Conservation (phyloP, 2,113 vertebrate species). For the Macaca mulatta region DNA sequence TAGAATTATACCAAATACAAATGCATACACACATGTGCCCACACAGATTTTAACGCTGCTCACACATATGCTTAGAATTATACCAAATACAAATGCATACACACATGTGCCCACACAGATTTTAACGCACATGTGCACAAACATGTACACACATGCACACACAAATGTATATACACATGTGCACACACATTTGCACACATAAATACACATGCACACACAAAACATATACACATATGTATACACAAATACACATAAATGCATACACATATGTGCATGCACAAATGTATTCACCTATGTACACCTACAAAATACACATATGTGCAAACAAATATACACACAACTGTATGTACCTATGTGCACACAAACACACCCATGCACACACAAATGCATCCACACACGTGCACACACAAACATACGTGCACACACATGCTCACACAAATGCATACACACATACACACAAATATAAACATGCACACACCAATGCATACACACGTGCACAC, state of each 20-base stretch:
- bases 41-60: not conserved
- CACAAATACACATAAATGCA: not conserved
- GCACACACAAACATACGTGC: too few relatives aligned
- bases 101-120: not conserved
- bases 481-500: not conserved
- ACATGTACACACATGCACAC: not conserved
- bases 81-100: too few relatives aligned
- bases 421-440: not conserved
- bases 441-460: accelerated
- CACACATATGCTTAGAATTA: too few relatives aligned
- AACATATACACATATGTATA: too few relatives aligned
- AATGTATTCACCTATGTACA: accelerated
- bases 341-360: too few relatives aligned
- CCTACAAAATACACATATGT: too few relatives aligned
- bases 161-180: not conserved
- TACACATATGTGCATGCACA: not conserved
- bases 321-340: too few relatives aligned
- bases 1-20: not conserved
- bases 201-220: not conserved
- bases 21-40: not conserved
- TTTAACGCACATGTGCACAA: too few relatives aligned
- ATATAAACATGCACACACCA: too few relatives aligned
- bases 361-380: not conserved
- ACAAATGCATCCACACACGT: too few relatives aligned
- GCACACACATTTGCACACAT: not conserved